Conservation (phyloP, 2,113 vertebrate genomes). For the Crypturellus undulatus region DNA sequence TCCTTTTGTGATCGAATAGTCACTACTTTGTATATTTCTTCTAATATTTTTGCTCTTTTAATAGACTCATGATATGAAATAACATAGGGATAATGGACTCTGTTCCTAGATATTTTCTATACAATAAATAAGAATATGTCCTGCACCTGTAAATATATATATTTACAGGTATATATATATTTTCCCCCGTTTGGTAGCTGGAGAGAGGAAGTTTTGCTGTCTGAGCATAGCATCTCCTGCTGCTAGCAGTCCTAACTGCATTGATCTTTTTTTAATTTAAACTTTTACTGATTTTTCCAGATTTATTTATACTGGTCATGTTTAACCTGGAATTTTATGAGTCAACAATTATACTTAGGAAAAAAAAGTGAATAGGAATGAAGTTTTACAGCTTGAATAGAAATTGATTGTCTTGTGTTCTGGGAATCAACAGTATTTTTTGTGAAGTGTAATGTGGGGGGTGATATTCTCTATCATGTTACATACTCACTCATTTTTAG, state of each 20-base stretch:
- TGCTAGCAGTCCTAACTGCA: background rate
- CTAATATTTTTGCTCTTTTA: background rate
- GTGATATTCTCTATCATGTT: background rate
- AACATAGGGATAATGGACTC: background rate
- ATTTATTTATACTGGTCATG: background rate
- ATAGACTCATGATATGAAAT: background rate
- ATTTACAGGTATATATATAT: too few species aligned
- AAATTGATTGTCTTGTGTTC: background rate
- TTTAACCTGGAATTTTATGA: background rate
- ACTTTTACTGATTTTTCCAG: background rate
- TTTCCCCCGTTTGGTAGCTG: background rate
- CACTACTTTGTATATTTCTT: background rate
- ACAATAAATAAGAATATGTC: background rate
- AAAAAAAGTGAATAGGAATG: background rate
- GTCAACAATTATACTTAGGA: background rate
- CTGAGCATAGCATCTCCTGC: background rate
- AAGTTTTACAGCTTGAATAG: background rate
- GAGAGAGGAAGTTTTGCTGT: background rate
- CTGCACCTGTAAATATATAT: background rate
- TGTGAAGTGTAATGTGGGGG: background rate
- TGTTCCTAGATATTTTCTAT: background rate
- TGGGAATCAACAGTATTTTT: background rate
- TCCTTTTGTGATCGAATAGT: background rate
- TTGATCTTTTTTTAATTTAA: background rate
- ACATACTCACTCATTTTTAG: background rate